Conservation (phyloP, 2,113 vertebrate genomes). For the Corapipo altera region DNA sequence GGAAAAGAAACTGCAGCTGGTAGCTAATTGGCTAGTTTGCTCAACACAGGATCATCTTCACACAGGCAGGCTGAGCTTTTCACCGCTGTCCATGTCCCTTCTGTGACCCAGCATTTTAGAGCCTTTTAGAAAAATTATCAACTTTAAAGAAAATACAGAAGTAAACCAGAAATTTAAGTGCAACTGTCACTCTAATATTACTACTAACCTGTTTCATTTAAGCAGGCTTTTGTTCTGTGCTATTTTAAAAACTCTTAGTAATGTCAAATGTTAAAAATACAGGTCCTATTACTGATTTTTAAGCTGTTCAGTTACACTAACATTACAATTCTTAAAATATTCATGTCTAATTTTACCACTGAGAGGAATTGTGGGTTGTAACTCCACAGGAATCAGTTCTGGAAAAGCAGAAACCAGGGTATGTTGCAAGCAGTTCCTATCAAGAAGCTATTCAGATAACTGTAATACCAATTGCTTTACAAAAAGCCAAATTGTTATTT, state of each 20-base stretch:
- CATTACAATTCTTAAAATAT: neutral
- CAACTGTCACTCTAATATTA: neutral
- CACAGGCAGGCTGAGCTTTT: neutral
- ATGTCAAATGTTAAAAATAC: neutral
- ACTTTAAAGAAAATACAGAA: neutral
- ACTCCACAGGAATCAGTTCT: neutral
- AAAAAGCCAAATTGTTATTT: constrained; percentile 27
- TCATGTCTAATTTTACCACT: neutral
- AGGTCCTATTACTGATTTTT: neutral
- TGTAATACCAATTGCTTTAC: neutral
- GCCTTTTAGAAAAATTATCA: neutral
- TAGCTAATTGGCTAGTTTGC: neutral
- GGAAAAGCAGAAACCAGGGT: constrained; percentile 25
- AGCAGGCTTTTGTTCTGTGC: neutral
- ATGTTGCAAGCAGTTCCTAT: neutral
- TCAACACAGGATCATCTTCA: neutral
- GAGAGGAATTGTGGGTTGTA: neutral
- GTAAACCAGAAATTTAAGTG: neutral
- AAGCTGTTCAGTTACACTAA: neutral
- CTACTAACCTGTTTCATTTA: neutral
- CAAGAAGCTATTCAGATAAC: neutral
- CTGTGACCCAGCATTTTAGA: neutral
- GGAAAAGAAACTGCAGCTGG: neutral
- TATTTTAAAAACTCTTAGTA: neutral
- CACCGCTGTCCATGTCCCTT: neutral